These are phyloP conservation scores for Drosophila guanche DNA, from an alignment of 1,140 invertebrate species.

Conservation along the genomic window DNA sequence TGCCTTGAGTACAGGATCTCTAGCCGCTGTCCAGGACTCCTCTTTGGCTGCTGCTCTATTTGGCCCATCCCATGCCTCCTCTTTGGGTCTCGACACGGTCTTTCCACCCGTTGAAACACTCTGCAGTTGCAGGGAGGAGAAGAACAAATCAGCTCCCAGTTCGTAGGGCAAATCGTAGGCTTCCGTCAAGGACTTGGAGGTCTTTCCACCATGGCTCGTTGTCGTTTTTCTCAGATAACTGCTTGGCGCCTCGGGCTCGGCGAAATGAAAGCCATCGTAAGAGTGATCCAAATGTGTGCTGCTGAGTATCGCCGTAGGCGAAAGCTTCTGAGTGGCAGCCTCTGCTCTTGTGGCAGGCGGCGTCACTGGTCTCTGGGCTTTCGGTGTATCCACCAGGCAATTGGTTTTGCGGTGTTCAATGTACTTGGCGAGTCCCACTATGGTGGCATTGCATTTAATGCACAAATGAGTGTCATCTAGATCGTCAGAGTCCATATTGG, in stretches of 20 bases:
- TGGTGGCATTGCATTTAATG: slow-evolving; percentile 92
- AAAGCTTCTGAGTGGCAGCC: slow-evolving; percentile 24
- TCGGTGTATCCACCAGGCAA: slow-evolving; percentile 83
- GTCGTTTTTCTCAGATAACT: slow-evolving; percentile 58
- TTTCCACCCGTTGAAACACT: slow-evolving; percentile 87
- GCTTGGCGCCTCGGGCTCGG: slow-evolving; percentile 83
- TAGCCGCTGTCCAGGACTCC: slow-evolving; percentile 41
- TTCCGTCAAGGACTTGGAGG: slow-evolving; percentile 68
- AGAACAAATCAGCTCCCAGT: slow-evolving; percentile 92
- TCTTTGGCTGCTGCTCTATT: slow-evolving; percentile 32
- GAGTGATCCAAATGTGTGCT: slow-evolving; percentile 54
- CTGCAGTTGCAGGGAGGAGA: slow-evolving; percentile 92
- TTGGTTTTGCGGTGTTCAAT: slow-evolving; percentile 89
- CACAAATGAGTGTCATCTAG: slow-evolving; percentile 93
- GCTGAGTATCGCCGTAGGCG: slow-evolving; percentile 54
- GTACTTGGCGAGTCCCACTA: slow-evolving; percentile 92
- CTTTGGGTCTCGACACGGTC: slow-evolving; percentile 54
- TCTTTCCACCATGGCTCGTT: slow-evolving; percentile 69
- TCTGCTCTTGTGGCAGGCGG: slow-evolving; percentile 1
- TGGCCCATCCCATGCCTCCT: slow-evolving; percentile 43
- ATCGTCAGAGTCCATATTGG: slow-evolving; percentile 85
- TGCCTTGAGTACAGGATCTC: slow-evolving; percentile 86
- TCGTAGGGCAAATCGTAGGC: slow-evolving; percentile 84
- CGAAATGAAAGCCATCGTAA: slow-evolving; percentile 75
- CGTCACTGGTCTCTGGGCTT: slow-evolving; percentile 14